Evolutionary conservation across 2,113 vertebrate genomes (phyloP).

Genomic region (Galeopterus variegatus): DNA sequence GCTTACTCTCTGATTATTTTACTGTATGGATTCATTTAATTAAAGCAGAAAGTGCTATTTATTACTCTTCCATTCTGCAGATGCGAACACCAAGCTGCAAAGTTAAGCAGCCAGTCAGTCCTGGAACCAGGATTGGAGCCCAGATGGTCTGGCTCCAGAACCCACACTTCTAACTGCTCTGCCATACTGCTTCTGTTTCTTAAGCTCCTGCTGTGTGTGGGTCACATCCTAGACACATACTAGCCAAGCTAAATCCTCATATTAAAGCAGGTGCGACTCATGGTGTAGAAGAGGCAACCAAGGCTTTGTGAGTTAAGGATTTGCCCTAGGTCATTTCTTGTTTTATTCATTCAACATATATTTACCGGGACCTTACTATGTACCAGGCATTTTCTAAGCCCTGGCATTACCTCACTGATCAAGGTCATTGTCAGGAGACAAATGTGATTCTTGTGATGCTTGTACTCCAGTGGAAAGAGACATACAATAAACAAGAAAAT

Average conservation of each 20-base stretch:
- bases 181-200: not conserved
- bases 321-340: not conserved
- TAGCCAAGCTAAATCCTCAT: not conserved
- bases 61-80: not conserved
- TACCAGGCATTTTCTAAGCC: not conserved
- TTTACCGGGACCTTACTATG: not conserved
- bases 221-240: not conserved
- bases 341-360: not conserved
- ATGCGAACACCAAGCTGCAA: not conserved
- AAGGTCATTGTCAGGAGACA: not conserved
- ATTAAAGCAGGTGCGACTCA: not conserved
- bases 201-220: not conserved
- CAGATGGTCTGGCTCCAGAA: not conserved
- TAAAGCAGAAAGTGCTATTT: not conserved
- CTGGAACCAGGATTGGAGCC: not conserved
- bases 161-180: not conserved
- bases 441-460: not conserved
- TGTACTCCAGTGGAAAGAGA: not conserved
- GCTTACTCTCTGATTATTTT: rapidly evolving
- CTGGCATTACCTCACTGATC: not conserved
- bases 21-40: not conserved
- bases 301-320: not conserved
- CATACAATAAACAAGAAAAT: not conserved
- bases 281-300: not conserved
- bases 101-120: not conserved